Evolutionary conservation across 2,113 vertebrate genomes (phyloP).

Genomic region (Pan paniscus): DNA sequence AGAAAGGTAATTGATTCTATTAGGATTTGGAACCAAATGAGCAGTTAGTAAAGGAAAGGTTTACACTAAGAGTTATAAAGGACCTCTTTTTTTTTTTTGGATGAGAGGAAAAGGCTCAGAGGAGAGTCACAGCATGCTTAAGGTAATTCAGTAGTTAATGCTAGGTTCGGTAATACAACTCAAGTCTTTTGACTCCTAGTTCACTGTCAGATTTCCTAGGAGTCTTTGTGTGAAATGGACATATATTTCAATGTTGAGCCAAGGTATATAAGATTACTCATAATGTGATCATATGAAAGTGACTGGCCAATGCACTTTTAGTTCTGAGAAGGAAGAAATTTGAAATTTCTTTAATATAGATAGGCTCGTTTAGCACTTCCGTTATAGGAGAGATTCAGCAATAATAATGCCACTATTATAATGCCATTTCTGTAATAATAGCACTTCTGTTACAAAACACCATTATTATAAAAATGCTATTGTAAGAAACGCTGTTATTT

Average conservation of each 20-base stretch:
- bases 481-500: conserved; percentile 89
- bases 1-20: not conserved
- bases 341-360: conserved; percentile 85
- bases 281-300: conserved; percentile 74
- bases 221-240: conserved; percentile 37
- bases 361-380: conserved; percentile 84
- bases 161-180: not conserved
- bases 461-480: conserved; percentile 89
- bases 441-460: conserved; percentile 91
- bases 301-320: conserved; percentile 79
- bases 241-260: conserved; percentile 47
- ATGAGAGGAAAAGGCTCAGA: not conserved
- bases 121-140: not conserved
- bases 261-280: conserved; percentile 55
- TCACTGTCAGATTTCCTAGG: conserved; percentile 43
- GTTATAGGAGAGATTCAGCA: conserved; percentile 83
- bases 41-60: not conserved
- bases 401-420: conserved; percentile 89
- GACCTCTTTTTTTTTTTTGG: not conserved
- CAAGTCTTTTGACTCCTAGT: conserved; percentile 43
- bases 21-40: not conserved
- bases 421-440: conserved; percentile 90
- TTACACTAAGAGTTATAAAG: conserved; percentile 4
- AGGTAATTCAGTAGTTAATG: not conserved
- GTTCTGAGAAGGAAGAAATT: conserved; percentile 81